Evolutionary conservation across 1,140 invertebrate species (phyloP), one percentile per base, ranked within the genome.

Genomic region (Drosophila orena): DNA sequence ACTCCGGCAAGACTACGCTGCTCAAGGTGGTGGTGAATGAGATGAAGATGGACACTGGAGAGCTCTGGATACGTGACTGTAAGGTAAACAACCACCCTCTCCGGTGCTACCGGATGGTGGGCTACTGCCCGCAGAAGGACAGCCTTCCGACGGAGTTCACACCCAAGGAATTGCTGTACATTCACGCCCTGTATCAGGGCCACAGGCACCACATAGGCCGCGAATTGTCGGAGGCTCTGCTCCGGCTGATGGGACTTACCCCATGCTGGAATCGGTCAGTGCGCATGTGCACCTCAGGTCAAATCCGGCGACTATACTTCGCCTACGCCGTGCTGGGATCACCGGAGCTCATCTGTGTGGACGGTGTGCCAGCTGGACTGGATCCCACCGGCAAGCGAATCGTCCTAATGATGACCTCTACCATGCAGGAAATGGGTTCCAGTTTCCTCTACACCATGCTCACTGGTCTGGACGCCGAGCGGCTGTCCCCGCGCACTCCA

Each of bases 261-360:
- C 20, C 42, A 0, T 65, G 76, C 34, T 60, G 69, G 35, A 44
- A 55, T 2, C 61, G 61, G 11, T 27, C 53, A 3, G 17, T 78
- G 0, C 20, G 24, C 0, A 6, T 34, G 5, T 89, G 77, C 40
- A 97, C 97, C 44, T 96, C 97, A 8, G 97, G 97, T 2, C 97
- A 98, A 93, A 97, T 97, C 91, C 93, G 97, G 34, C 97, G 97
- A 80, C 92, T 98, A 0, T 97, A 95, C 34, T 96, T 98, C 42
- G 97, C 96, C n/a, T 96, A 98, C 61, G 97, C 97, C 3, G 94
- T 98, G 24, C 96, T 97, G 70, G 97, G 97, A 4, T 95, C 97
- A 91, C 97, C 97, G 5, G 0, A 50, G 6, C 11, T 89, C 1
- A 22, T 75, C 4, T 74, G 62, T 8, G 42, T 89, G 10, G 84